Base-by-base conservation (phyloP, 2,888 invertebrate species). In the Drosophila borealis region DNA sequence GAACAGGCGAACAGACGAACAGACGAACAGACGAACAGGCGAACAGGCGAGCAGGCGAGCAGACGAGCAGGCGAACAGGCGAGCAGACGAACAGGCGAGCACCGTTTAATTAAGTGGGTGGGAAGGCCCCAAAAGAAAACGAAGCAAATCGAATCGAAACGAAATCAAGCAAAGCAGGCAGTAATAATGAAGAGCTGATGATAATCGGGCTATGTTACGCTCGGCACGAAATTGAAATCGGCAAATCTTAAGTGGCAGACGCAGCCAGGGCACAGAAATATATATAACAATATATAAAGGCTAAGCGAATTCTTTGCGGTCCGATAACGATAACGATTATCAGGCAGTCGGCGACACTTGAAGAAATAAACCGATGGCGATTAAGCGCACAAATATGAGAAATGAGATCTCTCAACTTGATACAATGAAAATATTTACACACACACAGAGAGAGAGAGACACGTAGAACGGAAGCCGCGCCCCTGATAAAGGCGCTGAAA, bases 21-120 rank as follows among this genome's bases (percentile, higher is more conserved):
- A 17, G 17, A 2, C 17, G 17, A 1, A 2, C 17, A 17, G 17
- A 17, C 17, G 17, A 17, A 25, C 5, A 25, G 25, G 8, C 29
- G 25, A 25, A 5, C 21, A 21, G 25, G 17, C 17, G 17, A 17
- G 2, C 17, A 17, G 17, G 2, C 17, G 17, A 17, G 1, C 17
- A 17, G 17, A 1, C 17, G 17, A 1, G 17, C 17, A 17, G 17
- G 2, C 17, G 17, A 17, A 17, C 17, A 17, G 17, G 17, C 17
- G 17, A 1, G 17, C 17, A 17, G 17, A 17, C 17, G 17, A 17
- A 25, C 5, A 25, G 25, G 8, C 29, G 8, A 67, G 42, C 17
- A 39, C 45, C 53, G 42, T 54, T 79, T 82, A 88, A 83, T 88
- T 85, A 83, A 85, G 86, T 82, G 82, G 81, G 81, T 82, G 88